Percentiles rank a stretch among this genome's conserved stretches.
Conservation (phyloP, 2,888 invertebrate genomes). For the Cosmia pyralina region DNA sequence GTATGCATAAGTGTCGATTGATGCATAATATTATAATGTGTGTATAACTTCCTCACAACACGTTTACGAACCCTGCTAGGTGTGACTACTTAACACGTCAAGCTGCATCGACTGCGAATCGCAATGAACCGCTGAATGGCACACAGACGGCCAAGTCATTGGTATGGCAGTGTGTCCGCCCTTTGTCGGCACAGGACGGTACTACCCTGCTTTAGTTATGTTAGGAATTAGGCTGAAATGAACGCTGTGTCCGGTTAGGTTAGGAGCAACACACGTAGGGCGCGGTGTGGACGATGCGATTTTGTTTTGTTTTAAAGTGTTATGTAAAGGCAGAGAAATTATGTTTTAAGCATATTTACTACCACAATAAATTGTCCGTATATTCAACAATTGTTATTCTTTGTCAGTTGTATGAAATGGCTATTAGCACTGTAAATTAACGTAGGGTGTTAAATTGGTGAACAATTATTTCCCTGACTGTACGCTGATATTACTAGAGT, state of each 20-base stretch:
- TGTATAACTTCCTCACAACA: background rate
- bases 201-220: constrained; percentile 28
- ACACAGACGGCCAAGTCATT: constrained; percentile 50
- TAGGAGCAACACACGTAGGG: background rate
- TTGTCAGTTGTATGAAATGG: too few relatives aligned
- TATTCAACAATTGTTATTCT: too few relatives aligned
- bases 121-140: constrained; percentile 55
- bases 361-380: too few relatives aligned
- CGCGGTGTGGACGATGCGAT: background rate
- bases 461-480: too few relatives aligned
- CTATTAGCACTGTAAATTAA: too few relatives aligned
- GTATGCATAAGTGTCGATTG: background rate
- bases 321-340: too few relatives aligned
- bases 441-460: too few relatives aligned
- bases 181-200: constrained; percentile 49
- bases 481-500: too few relatives aligned
- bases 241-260: constrained; percentile 32
- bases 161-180: constrained; percentile 34
- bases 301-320: too few relatives aligned
- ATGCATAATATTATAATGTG: background rate
- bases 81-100: constrained; percentile 29
- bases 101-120: constrained; percentile 35
- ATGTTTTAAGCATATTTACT: too few relatives aligned
- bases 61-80: constrained; percentile 26
- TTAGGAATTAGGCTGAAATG: constrained; percentile 35